Percentiles rank a stretch among this genome's conserved stretches.
phyloP scores from a whole-genome alignment of 1,140 invertebrate genomes.

The Diachasma alloeum region DNA sequence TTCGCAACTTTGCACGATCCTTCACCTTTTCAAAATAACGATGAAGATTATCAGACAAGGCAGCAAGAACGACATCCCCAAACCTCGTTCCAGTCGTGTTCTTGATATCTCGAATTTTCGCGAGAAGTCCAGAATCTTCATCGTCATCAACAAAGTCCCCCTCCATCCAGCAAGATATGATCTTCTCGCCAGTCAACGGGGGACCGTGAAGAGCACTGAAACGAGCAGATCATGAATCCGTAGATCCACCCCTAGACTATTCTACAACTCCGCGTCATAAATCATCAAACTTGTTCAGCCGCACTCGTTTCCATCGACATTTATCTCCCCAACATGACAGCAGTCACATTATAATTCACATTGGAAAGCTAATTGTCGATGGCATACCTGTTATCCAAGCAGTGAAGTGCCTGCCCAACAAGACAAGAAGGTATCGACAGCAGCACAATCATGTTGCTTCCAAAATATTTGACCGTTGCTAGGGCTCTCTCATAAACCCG shows the following conservation, averaged over 20 bases:
- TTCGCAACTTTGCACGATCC: background rate
- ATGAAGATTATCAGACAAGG: slow-evolving; percentile 49
- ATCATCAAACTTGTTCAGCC: too few relatives aligned
- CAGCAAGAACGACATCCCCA: slow-evolving; percentile 50
- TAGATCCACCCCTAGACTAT: too few relatives aligned
- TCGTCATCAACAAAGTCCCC: slow-evolving; percentile 24
- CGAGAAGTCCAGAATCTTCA: slow-evolving; percentile 34
- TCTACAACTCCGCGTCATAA: too few relatives aligned
- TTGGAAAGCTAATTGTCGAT: too few relatives aligned
- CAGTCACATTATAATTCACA: too few relatives aligned
- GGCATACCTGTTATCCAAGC: slow-evolving; percentile 41
- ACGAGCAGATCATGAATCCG: background rate
- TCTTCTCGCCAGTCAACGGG: slow-evolving; percentile 43
- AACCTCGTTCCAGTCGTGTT: slow-evolving; percentile 43
- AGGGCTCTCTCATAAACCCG: background rate
- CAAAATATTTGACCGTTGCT: background rate
- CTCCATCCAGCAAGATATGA: slow-evolving; percentile 47
- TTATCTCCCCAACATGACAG: too few relatives aligned
- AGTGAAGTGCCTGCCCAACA: slow-evolving; percentile 35
- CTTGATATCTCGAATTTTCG: slow-evolving; percentile 48
- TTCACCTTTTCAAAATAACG: slow-evolving; percentile 47
- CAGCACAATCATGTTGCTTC: slow-evolving; percentile 16
- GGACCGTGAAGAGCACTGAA: slow-evolving; percentile 46
- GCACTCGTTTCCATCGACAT: too few relatives aligned
- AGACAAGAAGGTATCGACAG: slow-evolving; percentile 33